Base-by-base conservation (phyloP, 1,140 invertebrate species). In the Choristoneura fumiferana region DNA sequence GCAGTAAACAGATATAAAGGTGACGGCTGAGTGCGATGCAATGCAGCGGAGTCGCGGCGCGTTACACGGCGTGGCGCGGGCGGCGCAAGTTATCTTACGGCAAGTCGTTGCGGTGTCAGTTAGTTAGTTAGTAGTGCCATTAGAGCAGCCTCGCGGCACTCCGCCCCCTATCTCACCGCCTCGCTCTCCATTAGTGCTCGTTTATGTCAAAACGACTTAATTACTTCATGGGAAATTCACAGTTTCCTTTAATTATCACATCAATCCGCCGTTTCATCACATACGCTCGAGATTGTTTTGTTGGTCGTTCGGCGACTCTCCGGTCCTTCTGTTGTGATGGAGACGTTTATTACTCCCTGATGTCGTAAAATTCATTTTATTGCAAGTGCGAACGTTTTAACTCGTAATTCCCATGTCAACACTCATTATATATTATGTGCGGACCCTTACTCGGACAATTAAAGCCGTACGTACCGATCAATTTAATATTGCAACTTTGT, bases 71-170 rank as follows among this genome's bases (percentile, higher is more conserved):
- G 54, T 37, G 62, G 65, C 62, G 22, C 29, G 52, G 52, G 52
- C 29, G 52, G 33, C 60, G 54, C 64, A 63, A 54, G 58, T 38
- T 58, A 63, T 67, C 49, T 60, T 65, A 64, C 59, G 58, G 72
- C 71, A 68, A 76, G 71, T 71, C 71, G 75, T 76, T 79, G 76
- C 59, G 80, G 80, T 69, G 73, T 78, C 71, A 81, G 70, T 83
- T 78, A 81, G 74, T 76, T 76, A 72, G 73, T 74, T 76, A 73
- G 76, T 73, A 76, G 73, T 71, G 68, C 68, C 74, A 78, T 79
- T 81, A 73, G 69, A 76, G 69, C 65, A 54, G 57, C 54, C 45
- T 57, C 63, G 72, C 63, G 68, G 59, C 69, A 45, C 65, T 66
- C 67, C 65, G 62, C 69, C 69, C 54, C 58, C 69, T 69, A 68